phyloP scores from a whole-genome alignment of 2,797 vertebrate genomes.

The Sebastes vulpes region DNA sequence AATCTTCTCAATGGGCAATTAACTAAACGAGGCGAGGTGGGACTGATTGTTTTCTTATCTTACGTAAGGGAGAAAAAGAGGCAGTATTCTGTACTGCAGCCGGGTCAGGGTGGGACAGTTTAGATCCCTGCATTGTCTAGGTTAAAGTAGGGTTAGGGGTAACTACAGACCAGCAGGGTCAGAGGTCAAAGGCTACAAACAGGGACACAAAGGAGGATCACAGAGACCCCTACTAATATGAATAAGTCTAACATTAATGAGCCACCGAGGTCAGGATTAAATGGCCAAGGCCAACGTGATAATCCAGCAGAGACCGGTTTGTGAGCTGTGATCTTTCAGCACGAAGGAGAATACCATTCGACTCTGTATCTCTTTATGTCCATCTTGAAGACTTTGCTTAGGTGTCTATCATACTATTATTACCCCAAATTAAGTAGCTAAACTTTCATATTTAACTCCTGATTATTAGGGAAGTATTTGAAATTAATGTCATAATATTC shows the following conservation, averaged over 20 bases:
- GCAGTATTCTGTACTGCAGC: not conserved
- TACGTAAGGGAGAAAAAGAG: constrained; percentile 41
- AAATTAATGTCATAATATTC: not conserved
- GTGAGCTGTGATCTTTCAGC: constrained; percentile 2
- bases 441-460: not conserved
- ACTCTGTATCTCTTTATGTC: not conserved
- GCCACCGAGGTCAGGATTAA: constrained; percentile 14
- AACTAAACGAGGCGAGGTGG: constrained; percentile 45
- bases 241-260: constrained; percentile 12
- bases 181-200: constrained; percentile 45
- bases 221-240: constrained; percentile 4
- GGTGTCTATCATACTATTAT: not conserved
- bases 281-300: not conserved
- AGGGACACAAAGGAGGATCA: constrained; percentile 22
- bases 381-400: not conserved
- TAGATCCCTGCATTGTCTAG: constrained; percentile 18
- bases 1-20: constrained; percentile 55
- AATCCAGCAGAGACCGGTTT: constrained; percentile 7
- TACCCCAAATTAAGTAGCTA: not conserved
- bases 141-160: constrained; percentile 44
- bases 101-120: not conserved
- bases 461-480: not conserved
- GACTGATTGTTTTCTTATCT: constrained; percentile 52
- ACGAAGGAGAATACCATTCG: not conserved
- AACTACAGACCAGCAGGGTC: constrained; percentile 44